Evolutionary conservation across 37 sponge, comb jelly and placozoan genomes (phyloP).

Genomic region (Halichondria panicea): DNA sequence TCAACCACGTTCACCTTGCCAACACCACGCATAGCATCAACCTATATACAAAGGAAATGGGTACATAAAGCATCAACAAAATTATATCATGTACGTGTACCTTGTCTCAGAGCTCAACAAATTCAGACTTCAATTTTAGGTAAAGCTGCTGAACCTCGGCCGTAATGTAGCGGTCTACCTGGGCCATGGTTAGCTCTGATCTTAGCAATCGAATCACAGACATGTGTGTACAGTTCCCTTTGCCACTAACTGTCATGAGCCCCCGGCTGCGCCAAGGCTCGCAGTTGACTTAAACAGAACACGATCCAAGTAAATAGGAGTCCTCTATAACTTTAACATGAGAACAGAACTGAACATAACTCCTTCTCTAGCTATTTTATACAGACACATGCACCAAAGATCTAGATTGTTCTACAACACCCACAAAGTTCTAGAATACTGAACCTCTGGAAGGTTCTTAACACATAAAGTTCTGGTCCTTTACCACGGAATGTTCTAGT

Average conservation of each 20-base stretch:
- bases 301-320: too few relatives aligned
- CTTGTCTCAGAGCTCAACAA: constrained; percentile 54
- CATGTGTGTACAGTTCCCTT: constrained; percentile 50
- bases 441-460: too few relatives aligned
- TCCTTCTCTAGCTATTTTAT: too few relatives aligned
- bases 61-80: neutral
- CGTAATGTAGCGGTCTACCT: constrained; percentile 31
- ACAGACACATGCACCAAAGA: too few relatives aligned
- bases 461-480: too few relatives aligned
- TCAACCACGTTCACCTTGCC: constrained; percentile 57
- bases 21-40: constrained; percentile 57
- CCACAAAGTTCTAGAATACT: too few relatives aligned
- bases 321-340: too few relatives aligned
- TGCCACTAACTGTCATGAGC: constrained; percentile 14
- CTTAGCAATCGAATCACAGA: constrained; percentile 29
- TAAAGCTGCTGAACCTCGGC: constrained; percentile 39
- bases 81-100: constrained; percentile 4
- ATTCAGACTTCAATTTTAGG: constrained; percentile 37
- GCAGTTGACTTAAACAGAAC: too few relatives aligned
- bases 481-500: too few relatives aligned
- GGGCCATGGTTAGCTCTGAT: constrained; percentile 29
- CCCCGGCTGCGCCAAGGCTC: constrained; percentile 35
- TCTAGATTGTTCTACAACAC: too few relatives aligned
- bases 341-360: too few relatives aligned
- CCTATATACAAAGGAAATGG: constrained; percentile 41